A percentile compares a stretch with the other conserved stretches of the same genome.
These are phyloP conservation scores for Chrysina gloriosa DNA, from an alignment of 2,888 invertebrate genomes.

Conservation along the genomic window DNA sequence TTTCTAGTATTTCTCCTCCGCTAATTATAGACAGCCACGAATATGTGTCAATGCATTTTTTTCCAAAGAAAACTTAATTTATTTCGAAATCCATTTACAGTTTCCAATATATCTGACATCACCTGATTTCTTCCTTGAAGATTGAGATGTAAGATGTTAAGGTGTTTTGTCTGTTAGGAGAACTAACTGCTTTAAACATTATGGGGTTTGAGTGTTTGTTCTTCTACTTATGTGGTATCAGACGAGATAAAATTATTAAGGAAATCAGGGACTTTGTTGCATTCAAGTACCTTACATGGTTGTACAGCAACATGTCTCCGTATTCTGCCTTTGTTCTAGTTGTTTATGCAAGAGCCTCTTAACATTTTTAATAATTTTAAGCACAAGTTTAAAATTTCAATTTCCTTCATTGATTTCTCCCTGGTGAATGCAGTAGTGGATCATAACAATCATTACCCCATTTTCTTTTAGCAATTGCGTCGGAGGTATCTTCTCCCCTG, in stretches of 20 bases:
- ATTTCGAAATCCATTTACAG: slow-evolving; percentile 24
- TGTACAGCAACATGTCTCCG: slow-evolving; percentile 43
- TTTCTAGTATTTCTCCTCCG: background rate
- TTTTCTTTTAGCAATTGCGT: slow-evolving; percentile 7
- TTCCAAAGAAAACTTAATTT: slow-evolving; percentile 24
- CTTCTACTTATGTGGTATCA: slow-evolving; percentile 26
- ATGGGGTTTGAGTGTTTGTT: background rate
- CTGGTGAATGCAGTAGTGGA: slow-evolving; percentile 48
- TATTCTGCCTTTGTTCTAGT: slow-evolving; percentile 38
- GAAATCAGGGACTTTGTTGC: slow-evolving; percentile 43
- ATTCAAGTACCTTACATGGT: slow-evolving; percentile 47
- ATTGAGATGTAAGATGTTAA: slow-evolving; percentile 9
- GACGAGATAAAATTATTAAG: slow-evolving; percentile 25
- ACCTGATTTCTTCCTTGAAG: slow-evolving; percentile 29
- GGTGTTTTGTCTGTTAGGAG: slow-evolving; percentile 1
- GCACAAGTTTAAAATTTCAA: slow-evolving; percentile 22
- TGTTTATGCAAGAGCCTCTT: slow-evolving; percentile 3
- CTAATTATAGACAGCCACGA: background rate
- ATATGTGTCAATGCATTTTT: slow-evolving; percentile 24
- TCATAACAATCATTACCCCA: slow-evolving; percentile 41
- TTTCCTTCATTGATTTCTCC: slow-evolving; percentile 41
- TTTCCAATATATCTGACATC: slow-evolving; percentile 10
- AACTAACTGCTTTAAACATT: slow-evolving; percentile 27
- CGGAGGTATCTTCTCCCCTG: slow-evolving; percentile 45
- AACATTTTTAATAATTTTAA: slow-evolving; percentile 40